Evolutionary conservation across 2,888 invertebrate genomes (phyloP), one percentile per base, ranked within the genome.

Genomic region (Campoplex nolae): DNA sequence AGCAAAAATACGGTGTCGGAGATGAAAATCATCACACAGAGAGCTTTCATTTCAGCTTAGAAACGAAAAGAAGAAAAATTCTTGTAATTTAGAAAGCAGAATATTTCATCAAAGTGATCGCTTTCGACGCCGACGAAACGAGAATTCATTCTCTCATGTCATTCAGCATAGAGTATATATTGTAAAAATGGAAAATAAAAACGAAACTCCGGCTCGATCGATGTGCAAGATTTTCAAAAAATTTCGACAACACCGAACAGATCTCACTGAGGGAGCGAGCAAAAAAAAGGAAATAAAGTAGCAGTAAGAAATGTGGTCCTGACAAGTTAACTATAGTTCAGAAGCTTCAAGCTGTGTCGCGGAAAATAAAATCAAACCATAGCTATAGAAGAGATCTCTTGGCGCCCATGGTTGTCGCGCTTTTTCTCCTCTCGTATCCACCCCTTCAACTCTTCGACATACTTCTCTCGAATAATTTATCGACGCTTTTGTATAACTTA

Each of bases 391-490:
- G 74, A 68, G n/a, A 65, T 74, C 45, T 45, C 58, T 45, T 74
- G 73, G 82, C 82, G 74, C 77, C 62, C 51, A 9, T 65, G 65
- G 18, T 51, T 68, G 80, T 82, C 77, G 74, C 68, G 28, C 65
- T 65, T 73, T 81, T 70, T 45, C 81, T 45, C 35, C 38, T 58
- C 81, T 58, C 81, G 7, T 32, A n/a, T 62, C 35, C 56, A 45
- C 32, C 23, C 62, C 35, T 77, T 65, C 35, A 67, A 23, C 79
- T 70, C 79, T 56, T 79, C 79, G 70, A 0, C 42, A 3, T 58
- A 23, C 58, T 71, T 38, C 62, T 28, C 75, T 74, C 79, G 62
- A 71, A 76, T 83, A 76, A 86, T 86, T 79, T 83, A 86, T 86
- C 79, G 79, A 79, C 70, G 68, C 74, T 75, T 42, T 54, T 79